These are phyloP conservation scores for Toxotes lorentzi DNA, from an alignment of 2,797 vertebrate genomes.

Conservation along the genomic window DNA sequence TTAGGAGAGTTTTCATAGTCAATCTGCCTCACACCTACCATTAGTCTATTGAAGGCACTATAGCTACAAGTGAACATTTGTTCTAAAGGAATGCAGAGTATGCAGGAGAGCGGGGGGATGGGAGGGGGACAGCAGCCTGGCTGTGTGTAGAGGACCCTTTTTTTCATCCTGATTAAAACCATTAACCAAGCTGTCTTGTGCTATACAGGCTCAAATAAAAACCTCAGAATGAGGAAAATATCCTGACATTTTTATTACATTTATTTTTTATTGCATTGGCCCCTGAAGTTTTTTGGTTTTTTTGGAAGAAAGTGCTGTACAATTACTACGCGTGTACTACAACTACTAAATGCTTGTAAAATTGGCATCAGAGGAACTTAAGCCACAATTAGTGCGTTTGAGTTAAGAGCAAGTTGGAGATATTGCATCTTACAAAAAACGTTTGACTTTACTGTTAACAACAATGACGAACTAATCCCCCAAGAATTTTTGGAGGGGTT, in stretches of 20 bases:
- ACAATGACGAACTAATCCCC: neutral
- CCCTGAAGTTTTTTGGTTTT: no score
- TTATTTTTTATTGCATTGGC: neutral
- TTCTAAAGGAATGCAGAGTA: slow-evolving; percentile 92
- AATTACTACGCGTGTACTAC: neutral
- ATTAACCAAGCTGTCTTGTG: slow-evolving; percentile 68
- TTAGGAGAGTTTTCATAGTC: slow-evolving; percentile 52
- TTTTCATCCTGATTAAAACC: slow-evolving; percentile 79
- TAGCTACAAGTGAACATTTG: slow-evolving; percentile 95
- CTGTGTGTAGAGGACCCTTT: slow-evolving; percentile 71
- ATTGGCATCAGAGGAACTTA: slow-evolving; percentile 5
- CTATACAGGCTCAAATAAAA: slow-evolving; percentile 22
- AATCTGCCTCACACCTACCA: slow-evolving; percentile 78
- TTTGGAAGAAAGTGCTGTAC: neutral
- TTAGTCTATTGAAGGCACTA: slow-evolving; percentile 87
- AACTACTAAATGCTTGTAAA: slow-evolving; percentile 7
- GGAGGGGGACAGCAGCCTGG: slow-evolving; percentile 78
- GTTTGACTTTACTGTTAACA: neutral
- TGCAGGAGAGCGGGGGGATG: slow-evolving; percentile 86
- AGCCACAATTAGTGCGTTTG: neutral
- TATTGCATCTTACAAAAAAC: neutral
- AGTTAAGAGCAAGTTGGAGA: slow-evolving; percentile 6
- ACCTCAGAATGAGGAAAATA: slow-evolving; percentile 22
- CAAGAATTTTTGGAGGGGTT: neutral
- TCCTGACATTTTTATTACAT: slow-evolving; percentile 2